Evolutionary conservation across 2,113 vertebrate species (phyloP), one percentile per base, ranked within the genome.

Genomic region (Corynorhinus townsendii): DNA sequence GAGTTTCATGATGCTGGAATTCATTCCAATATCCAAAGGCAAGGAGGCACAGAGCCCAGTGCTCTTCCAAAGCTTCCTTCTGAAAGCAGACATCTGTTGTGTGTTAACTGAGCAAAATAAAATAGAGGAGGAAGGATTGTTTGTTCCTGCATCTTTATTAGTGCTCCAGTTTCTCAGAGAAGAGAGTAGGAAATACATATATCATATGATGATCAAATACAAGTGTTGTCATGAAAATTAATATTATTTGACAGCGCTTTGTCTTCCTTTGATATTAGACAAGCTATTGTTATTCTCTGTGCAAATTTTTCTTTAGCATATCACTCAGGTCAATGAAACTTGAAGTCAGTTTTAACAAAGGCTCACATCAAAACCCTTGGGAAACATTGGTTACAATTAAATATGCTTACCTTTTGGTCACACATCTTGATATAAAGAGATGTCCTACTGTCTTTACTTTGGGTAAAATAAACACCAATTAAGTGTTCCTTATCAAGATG

Each of bases 71-170:
- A 80, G 24, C 54, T 91, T 89, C 62, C 66, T 90, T 84, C 75
- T 92, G 89, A 79, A 94, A 86, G 77, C 52, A 89, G 92, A 96
- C 96, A 95, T 96, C 88, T 95, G 92, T 35, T 69, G 12, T 94
- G 54, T 71, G 82, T 82, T 96, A 94, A 95, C 8, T 73, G 79
- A 94, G 28, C 47, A 86, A 88, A 76, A 71, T 47, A 28, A 84
- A 93, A 76, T 17, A 73, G 24, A 28, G 24, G 76, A 86, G n/a
- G 49, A n/a, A 75, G 22, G 22, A 20, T 28, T 35, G 35, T 56
- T 54, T 26, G 7, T 79, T 86, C 35, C 64, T 86, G n/a, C 54
- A 49, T 47, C 38, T 81, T 68, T 80, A 38, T 54, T 45, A 66
- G 33, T 28, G 54, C 3, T 49, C 43, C 20, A 77, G 33, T 73